Evolutionary conservation across 2,888 invertebrate genomes (phyloP), one percentile per base, ranked within the genome.

Genomic region (Linyphia triangularis): DNA sequence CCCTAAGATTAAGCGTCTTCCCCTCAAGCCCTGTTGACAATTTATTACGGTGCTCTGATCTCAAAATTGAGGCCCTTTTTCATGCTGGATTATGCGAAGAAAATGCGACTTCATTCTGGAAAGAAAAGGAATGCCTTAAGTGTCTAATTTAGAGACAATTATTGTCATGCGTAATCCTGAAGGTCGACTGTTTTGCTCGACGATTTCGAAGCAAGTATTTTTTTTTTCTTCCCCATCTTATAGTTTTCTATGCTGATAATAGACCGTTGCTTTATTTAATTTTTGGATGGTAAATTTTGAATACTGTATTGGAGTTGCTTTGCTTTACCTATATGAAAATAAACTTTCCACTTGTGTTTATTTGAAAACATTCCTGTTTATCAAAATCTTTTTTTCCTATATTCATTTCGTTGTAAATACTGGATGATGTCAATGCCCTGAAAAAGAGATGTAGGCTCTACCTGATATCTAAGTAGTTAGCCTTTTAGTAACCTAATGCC

Each of bases 21-120:
- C 22, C 26, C 26, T 22, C n/a, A 37, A 67, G 33, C 40, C 63
- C 28, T 61, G 61, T 37, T 77, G 70, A 61, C 70, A 70, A 82
- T 82, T 82, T 82, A 82, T 82, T 70, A 40, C 61, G 70, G 37
- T 82, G 61, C 37, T 63, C 61, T 28, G 4, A 61, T 40, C 59
- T 70, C 82, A 40, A 59, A 82, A 61, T 82, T 33, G 70, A 61
- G 24, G 30, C 16, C 22, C 16, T 65, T 67, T 78, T 65, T 65
- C 26, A 24, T 30, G 51, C 22, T 67, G 79, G 33, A 79, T 57
- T 33, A 59, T 28, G 59, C 19, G 33, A 57, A 28, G 57, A 7
- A 57, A 19, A 5, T 9, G 43, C 10, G 37, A 9, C 19, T 33
- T 28, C 16, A 26, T 51, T 51, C 16, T 63, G 63, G 22, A 63